Base-by-base conservation (phyloP, 2,888 invertebrate species). In the Ceramica pisi region DNA sequence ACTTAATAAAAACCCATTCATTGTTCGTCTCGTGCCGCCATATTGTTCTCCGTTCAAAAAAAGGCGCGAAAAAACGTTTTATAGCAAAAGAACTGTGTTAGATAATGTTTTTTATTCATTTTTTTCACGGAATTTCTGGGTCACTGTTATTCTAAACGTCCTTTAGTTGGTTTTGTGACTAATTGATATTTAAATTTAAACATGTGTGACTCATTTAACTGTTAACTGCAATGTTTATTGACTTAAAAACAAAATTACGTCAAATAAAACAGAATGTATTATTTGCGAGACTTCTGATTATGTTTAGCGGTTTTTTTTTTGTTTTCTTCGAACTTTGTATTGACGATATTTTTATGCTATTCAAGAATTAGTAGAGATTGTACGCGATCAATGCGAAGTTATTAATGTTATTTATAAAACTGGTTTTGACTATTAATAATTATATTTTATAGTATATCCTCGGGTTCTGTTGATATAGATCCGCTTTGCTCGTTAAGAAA, bases 131-230 rank as follows among this genome's bases (percentile, higher is more conserved):
- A 87, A 90, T 89, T 63, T 51, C 89, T 94, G 87, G 94, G 94
- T 94, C 93, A 95, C 89, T 90, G 88, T 90, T 92, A 91, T 90
- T 91, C 74, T 84, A 86, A 88, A 87, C 90, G 91, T 93, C 90
- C 89, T 93, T 91, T 88, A 88, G 53, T 88, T 81, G 86, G 90
- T 90, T 89, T 89, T 74, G 67, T 78, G 83, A 80, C 85, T 74
- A 83, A 86, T 89, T 90, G 73, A 75, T 81, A 78, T 85, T 87
- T 80, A 87, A 83, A 91, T 92, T 89, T 82, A 89, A 89, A 89
- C 89, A 71, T 81, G 72, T 88, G 89, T 88, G 89, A 90, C 78
- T 88, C 86, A 88, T 80, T 75, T 78, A 77, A 83, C 83, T 44
- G 81, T 78, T 70, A 63, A 53, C 51, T 86, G 80, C 77, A 87